Evolutionary conservation across 2,113 vertebrate species (phyloP).

Genomic region (Cardinalis cardinalis): DNA sequence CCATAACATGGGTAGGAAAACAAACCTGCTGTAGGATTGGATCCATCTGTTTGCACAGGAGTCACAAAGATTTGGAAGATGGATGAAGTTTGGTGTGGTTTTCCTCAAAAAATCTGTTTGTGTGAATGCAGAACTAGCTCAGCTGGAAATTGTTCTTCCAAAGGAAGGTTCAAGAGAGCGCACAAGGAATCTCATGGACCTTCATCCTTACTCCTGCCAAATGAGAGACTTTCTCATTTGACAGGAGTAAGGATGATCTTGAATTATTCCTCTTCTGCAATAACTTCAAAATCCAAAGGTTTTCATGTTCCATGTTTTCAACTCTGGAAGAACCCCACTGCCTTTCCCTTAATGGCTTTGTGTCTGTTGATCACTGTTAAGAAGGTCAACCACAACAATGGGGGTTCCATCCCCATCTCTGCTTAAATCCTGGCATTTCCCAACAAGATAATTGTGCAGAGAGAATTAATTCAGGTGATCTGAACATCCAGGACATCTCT

Average conservation of each 20-base stretch:
- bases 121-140: background rate
- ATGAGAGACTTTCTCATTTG: background rate
- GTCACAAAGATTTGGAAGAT: background rate
- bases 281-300: accelerated
- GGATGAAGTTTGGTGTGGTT: background rate
- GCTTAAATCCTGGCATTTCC: background rate
- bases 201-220: background rate
- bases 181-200: background rate
- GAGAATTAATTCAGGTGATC: background rate
- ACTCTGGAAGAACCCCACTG: background rate
- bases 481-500: background rate
- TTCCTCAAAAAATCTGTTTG: background rate
- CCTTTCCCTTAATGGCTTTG: background rate
- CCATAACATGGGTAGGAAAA: background rate
- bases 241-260: too few relatives aligned
- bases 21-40: background rate
- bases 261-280: background rate
- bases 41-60: background rate
- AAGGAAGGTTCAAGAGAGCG: background rate
- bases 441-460: background rate
- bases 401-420: background rate
- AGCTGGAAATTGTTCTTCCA: background rate
- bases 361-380: background rate
- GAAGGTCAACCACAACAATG: background rate
- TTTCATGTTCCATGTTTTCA: background rate